These are phyloP conservation scores for Limonius californicus DNA, from an alignment of 1,140 invertebrate species.

Conservation along the genomic window DNA sequence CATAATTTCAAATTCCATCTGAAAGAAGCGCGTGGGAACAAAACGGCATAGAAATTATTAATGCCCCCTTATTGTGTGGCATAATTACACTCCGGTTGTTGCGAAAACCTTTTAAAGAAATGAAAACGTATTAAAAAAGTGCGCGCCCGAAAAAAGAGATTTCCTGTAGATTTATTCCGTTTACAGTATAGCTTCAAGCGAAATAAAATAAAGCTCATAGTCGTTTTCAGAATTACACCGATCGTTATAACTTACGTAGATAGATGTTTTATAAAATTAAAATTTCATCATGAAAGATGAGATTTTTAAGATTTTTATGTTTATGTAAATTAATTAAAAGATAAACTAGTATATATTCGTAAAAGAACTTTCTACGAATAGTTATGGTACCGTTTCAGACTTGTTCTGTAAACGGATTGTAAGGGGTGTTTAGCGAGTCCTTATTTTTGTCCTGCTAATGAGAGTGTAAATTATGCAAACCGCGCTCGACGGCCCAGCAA, in stretches of 20 bases:
- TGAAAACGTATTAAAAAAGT: slow-evolving; percentile 52
- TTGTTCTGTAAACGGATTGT: background rate
- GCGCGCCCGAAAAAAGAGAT: slow-evolving; percentile 18
- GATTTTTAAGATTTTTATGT: too few relatives aligned
- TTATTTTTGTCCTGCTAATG: slow-evolving; percentile 21
- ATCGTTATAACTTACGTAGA: too few relatives aligned
- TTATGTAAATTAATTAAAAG: too few relatives aligned
- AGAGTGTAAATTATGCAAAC: slow-evolving; percentile 27
- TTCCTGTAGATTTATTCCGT: background rate
- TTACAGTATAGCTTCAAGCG: too few relatives aligned
- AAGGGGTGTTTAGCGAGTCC: background rate
- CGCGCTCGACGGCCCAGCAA: slow-evolving; percentile 13
- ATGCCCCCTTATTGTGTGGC: slow-evolving; percentile 52
- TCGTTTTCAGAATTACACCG: too few relatives aligned
- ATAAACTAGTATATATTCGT: too few relatives aligned
- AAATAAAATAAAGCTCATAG: too few relatives aligned
- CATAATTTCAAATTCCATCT: slow-evolving; percentile 22
- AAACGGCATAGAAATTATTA: slow-evolving; percentile 51
- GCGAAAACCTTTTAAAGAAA: slow-evolving; percentile 57
- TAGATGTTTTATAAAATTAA: too few relatives aligned
- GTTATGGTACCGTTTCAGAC: background rate
- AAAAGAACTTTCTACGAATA: too few relatives aligned
- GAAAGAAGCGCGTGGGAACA: slow-evolving; percentile 15
- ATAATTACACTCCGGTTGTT: slow-evolving; percentile 32
- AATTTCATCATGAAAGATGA: too few relatives aligned